Evolutionary conservation across 2,113 vertebrate genomes (phyloP).

Genomic region (human (Homo sapiens)): DNA sequence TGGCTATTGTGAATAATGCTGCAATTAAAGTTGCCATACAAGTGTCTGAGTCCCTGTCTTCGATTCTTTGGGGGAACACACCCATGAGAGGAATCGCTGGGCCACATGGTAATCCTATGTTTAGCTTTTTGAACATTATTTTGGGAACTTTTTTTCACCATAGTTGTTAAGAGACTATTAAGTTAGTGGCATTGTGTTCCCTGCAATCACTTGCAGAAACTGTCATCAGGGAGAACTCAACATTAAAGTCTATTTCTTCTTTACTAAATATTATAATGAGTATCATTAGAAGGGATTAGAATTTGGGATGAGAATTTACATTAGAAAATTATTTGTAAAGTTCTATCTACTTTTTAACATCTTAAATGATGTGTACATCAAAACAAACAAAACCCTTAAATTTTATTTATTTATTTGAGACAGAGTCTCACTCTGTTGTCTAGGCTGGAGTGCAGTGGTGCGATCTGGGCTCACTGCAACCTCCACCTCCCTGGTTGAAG

Average conservation of each 20-base stretch:
- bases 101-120: background rate
- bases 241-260: constrained; percentile 9
- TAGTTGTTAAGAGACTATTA: background rate
- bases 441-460: too few relatives aligned
- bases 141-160: background rate
- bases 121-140: background rate
- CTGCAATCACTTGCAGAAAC: background rate
- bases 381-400: background rate
- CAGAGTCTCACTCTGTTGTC: too few relatives aligned
- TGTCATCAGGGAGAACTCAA: constrained; percentile 3
- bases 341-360: constrained; percentile 24
- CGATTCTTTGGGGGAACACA: background rate
- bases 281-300: background rate
- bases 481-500: too few relatives aligned
- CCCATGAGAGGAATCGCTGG: background rate
- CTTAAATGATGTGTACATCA: background rate
- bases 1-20: background rate
- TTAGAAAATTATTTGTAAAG: constrained; percentile 17
- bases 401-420: background rate
- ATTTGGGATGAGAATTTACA: constrained; percentile 22
- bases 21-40: background rate
- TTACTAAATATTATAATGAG: constrained; percentile 33
- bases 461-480: too few relatives aligned
- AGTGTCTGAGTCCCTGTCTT: background rate
- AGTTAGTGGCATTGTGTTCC: background rate